Conservation (phyloP, 2,797 vertebrate species). For the Numenius phaeopus region DNA sequence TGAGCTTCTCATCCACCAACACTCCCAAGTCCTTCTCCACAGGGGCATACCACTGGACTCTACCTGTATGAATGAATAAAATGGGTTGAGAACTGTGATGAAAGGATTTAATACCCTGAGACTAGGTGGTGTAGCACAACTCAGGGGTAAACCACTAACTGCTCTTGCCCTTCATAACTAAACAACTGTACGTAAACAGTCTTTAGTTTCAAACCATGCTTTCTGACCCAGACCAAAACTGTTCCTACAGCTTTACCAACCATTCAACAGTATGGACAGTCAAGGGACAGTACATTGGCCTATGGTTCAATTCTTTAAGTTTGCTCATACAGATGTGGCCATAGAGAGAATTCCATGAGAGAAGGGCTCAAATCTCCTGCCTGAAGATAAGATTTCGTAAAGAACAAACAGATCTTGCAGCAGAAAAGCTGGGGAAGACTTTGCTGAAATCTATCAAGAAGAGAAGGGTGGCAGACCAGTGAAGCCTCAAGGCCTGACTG, state of each 20-base stretch:
- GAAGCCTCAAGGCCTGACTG: neutral
- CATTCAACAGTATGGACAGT: neutral
- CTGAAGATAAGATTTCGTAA: neutral
- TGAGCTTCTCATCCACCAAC: neutral
- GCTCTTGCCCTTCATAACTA: neutral
- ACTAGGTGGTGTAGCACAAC: neutral
- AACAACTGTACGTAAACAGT: neutral
- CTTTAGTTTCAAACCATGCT: neutral
- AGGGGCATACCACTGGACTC: neutral
- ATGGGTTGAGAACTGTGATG: neutral
- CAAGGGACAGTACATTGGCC: neutral
- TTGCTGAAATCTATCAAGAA: neutral
- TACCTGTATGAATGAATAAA: neutral
- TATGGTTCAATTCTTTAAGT: neutral
- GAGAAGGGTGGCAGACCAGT: neutral
- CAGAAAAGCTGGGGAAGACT: neutral
- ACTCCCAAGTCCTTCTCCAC: neutral
- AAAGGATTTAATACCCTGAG: neutral
- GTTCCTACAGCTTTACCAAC: neutral
- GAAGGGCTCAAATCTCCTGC: neutral
- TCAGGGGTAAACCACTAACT: fast-evolving
- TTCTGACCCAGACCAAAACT: neutral
- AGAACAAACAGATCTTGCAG: neutral
- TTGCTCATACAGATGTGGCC: neutral
- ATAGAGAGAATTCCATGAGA: neutral